Evolutionary conservation across 2,888 invertebrate species (phyloP), one percentile per base, ranked within the genome.

Genomic region (Stenodema calcarata): DNA sequence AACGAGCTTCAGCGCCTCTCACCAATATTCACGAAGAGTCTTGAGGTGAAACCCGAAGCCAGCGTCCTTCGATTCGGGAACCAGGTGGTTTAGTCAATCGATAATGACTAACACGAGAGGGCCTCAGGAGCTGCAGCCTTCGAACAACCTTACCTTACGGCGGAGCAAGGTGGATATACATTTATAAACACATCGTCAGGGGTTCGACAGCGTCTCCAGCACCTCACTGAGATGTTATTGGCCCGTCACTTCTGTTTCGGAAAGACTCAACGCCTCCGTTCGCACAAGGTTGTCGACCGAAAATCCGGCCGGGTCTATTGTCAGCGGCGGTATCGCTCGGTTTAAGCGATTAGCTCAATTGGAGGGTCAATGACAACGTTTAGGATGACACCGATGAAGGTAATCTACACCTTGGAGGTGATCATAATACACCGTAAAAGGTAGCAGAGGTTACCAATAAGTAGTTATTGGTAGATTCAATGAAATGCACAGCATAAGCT

Each of bases 21-120:
- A 11, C 23, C 27, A 62, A 62, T n/a, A n/a, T 62, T 27, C 62
- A 27, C 18, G 62, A 62, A 18, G 18, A 9, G 23, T 62, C 54
- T 23, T 62, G 62, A 23, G 62, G 62, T 23, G 62, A 62, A 62
- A 62, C 62, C 62, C 27, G 62, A 62, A 47, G n/a, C 28, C 12
- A 73, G 73, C 41, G 73, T 73, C 35, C 73, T 73, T 73, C 73
- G 73, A 73, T 41, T 73, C 73, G 35, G 41, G 28, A 73, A 73
- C 73, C 73, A 73, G 35, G n/a, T 73, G 73, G 73, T 73, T 73
- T 16, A 73, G 73, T 30, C 73, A 73, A 73, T 73, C 73, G 73
- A 73, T 73, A 73, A 73, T 73, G 73, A 73, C 73, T 73, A 73
- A 73, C 27, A 14, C 28, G 73, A 73, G 35, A 73, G 73, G 62